Percentiles rank a stretch among this genome's conserved stretches.
Evolutionary conservation across 2,797 vertebrate genomes (phyloP).

Genomic region (Melanotaenia boesemani): DNA sequence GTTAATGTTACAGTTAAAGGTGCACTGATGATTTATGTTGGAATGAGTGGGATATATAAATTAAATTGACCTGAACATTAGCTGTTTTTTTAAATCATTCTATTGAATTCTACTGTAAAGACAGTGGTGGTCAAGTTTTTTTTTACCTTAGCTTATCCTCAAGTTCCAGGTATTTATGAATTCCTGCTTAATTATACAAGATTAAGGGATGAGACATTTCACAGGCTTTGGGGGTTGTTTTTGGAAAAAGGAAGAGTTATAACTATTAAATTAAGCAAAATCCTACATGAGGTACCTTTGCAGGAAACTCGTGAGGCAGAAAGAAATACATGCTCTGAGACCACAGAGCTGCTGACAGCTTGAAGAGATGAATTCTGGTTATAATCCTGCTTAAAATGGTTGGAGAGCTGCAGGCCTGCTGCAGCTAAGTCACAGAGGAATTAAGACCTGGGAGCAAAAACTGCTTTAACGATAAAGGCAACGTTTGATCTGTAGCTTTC

Average conservation of each 20-base stretch:
- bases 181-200: not conserved
- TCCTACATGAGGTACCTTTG: not conserved
- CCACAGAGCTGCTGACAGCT: not conserved
- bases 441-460: not conserved
- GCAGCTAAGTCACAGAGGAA: not conserved
- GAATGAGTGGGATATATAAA: not conserved
- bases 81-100: not conserved
- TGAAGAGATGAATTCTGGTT: not conserved
- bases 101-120: constrained; percentile 24
- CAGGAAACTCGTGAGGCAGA: not conserved
- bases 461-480: not conserved
- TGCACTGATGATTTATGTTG: not conserved
- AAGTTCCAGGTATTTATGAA: not conserved
- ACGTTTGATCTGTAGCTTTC: not conserved
- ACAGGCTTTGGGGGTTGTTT: not conserved
- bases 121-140: not conserved
- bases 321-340: not conserved
- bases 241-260: not conserved
- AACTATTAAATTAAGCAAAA: not conserved
- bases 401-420: constrained; percentile 4
- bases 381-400: constrained; percentile 3
- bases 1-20: not conserved
- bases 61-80: not conserved
- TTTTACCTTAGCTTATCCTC: not conserved
- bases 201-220: not conserved